phyloP scores from a whole-genome alignment of 2,113 vertebrate genomes.

The Mobula birostris region DNA sequence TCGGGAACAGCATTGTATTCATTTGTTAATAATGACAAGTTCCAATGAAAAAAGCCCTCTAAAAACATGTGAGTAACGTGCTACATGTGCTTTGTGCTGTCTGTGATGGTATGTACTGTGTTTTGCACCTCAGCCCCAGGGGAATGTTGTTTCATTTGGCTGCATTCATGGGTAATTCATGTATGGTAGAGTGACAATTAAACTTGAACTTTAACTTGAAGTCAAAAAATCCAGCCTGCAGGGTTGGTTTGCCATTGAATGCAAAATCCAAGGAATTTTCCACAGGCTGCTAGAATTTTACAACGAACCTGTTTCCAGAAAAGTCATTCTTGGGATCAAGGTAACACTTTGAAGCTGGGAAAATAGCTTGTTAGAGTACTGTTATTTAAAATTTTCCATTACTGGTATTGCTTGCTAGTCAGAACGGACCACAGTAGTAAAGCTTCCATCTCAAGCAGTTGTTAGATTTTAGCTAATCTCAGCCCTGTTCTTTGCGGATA shows the following conservation, averaged over 20 bases:
- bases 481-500: neutral
- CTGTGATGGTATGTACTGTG: too few relatives aligned
- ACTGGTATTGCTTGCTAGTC: neutral
- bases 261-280: neutral
- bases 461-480: neutral
- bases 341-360: neutral
- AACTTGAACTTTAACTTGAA: too few relatives aligned
- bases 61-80: neutral
- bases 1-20: too few relatives aligned
- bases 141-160: too few relatives aligned
- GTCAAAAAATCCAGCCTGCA: too few relatives aligned
- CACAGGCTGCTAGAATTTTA: neutral
- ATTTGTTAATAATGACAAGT: neutral
- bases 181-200: too few relatives aligned
- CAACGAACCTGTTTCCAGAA: neutral
- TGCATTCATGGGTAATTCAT: too few relatives aligned
- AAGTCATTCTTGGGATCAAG: neutral
- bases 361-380: neutral
- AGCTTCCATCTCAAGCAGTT: neutral
- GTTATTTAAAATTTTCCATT: too few relatives aligned
- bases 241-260: neutral
- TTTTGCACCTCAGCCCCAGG: too few relatives aligned
- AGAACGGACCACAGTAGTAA: too few relatives aligned
- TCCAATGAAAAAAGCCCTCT: neutral
- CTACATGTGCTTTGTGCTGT: too few relatives aligned